phyloP scores from a whole-genome alignment of 2,888 invertebrate genomes.

The Eucriotettix oculatus region DNA sequence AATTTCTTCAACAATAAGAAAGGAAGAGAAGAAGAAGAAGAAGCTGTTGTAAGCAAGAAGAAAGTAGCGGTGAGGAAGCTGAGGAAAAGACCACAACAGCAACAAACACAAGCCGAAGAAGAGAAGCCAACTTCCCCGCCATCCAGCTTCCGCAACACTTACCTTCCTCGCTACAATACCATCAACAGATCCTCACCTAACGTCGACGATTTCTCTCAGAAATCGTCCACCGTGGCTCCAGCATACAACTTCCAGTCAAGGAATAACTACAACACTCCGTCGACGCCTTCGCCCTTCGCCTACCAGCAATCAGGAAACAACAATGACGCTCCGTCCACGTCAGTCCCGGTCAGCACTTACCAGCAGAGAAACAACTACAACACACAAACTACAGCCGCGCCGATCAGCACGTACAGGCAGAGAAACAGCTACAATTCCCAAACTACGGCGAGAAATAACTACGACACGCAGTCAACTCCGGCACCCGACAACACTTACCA shows the following conservation, averaged over 20 bases:
- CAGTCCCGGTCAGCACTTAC: conserved; percentile 7
- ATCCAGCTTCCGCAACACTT: conserved; percentile 1
- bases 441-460: neutral
- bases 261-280: neutral
- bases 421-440: conserved; percentile 1
- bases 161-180: conserved; percentile 11
- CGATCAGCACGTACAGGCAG: conserved; percentile 3
- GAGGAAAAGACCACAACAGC: conserved; percentile 21
- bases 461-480: neutral
- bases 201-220: neutral
- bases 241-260: neutral
- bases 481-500: conserved; percentile 1
- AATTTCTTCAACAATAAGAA: conserved; percentile 55
- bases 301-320: conserved; percentile 1
- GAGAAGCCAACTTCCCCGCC: conserved; percentile 6
- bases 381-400: neutral
- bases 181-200: conserved; percentile 1
- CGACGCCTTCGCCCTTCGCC: neutral
- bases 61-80: conserved; percentile 19
- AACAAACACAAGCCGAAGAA: neutral
- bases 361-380: conserved; percentile 11
- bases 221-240: neutral
- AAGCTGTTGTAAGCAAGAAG: conserved; percentile 18
- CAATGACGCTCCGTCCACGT: conserved; percentile 2
- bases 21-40: conserved; percentile 36